Evolutionary conservation across 1,140 invertebrate species (phyloP), one percentile per base, ranked within the genome.

Genomic region (Chrysomallon squamiferum): DNA sequence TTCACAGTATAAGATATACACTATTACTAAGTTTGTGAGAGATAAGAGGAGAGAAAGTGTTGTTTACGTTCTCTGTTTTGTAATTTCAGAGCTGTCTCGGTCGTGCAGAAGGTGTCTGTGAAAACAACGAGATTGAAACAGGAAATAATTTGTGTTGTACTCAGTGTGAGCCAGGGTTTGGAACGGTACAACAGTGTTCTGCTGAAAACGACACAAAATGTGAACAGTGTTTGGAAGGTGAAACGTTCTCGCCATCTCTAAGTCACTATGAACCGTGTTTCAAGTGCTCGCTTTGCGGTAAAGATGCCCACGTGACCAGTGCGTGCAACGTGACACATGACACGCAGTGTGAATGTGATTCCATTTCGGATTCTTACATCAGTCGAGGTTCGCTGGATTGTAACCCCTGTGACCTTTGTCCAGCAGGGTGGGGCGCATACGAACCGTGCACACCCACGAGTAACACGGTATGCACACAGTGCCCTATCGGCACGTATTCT

Each of bases 401-500:
- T 65, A 65, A 67, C 47, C 59, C 60, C 18, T 80, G 78, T 59
- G 69, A 73, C 45, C 58, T 74, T 20, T 80, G 78, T 58, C 70
- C 77, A 6, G 73, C 68, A 33, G 78, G 77, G n/a, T 77, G 68
- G 70, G 80, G 80, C 13, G 76, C 72, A 1, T 59, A 65, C 15
- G 63, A 64, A n/a, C 56, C 68, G 9, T 82, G 80, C 61, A 72
- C 62, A 11, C 25, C 63, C 3, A 30, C 59, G 27, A 62, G 60
- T 9, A 80, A 82, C 61, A 78, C 80, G 13, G 65, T 71, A 5
- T 82, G 80, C 66, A 69, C 64, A 30, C 66, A 71, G 54, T 82
- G 80, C 70, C 72, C 64, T 15, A 71, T 67, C 50, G 80, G 74
- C 27, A 81, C 77, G 0, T 84, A 72, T 64, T 81, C 79, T 11